Percentiles rank a stretch among this genome's conserved stretches.
phyloP scores from a whole-genome alignment of 2,113 vertebrate genomes.

The Pangasianodon gigas region DNA sequence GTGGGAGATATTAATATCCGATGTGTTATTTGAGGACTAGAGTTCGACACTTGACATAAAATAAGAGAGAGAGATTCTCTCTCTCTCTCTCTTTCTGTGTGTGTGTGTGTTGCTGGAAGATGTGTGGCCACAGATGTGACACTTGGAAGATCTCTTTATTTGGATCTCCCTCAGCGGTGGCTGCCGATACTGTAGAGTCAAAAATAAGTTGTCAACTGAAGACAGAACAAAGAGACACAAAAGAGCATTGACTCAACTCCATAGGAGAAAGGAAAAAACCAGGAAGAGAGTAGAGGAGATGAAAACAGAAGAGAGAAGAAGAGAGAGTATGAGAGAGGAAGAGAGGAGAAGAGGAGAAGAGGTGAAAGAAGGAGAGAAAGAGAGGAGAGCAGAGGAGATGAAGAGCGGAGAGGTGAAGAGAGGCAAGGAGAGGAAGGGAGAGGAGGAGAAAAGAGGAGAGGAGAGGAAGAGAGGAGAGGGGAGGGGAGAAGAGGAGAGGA shows the following conservation, averaged over 20 bases:
- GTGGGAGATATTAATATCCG: conserved; percentile 19
- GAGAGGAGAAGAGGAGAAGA: not conserved
- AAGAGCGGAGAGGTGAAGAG: not conserved
- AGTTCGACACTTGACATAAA: not conserved
- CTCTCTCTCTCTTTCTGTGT: conserved; percentile 1
- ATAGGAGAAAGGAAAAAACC: conserved; percentile 21
- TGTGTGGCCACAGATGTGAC: conserved; percentile 41
- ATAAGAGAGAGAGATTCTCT: not conserved
- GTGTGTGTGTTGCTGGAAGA: not conserved
- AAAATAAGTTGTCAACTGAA: conserved; percentile 50
- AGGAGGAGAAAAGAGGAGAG: not conserved
- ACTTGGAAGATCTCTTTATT: conserved; percentile 42
- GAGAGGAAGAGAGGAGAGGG: not conserved
- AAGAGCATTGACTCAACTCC: conserved; percentile 31
- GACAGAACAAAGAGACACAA: conserved; percentile 47
- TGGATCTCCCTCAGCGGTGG: conserved; percentile 44
- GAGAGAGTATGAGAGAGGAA: not conserved
- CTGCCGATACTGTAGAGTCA: conserved; percentile 49
- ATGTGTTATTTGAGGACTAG: conserved; percentile 1
- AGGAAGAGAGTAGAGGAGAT: not conserved
- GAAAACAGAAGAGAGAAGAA: not conserved
- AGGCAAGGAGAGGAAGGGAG: not conserved
- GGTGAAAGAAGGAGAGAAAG: not conserved
- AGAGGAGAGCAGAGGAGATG: not conserved
- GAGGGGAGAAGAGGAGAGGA: not conserved